These are phyloP conservation scores for Drosophila villosipedis DNA, from an alignment of 2,888 invertebrate genomes.

Conservation along the genomic window DNA sequence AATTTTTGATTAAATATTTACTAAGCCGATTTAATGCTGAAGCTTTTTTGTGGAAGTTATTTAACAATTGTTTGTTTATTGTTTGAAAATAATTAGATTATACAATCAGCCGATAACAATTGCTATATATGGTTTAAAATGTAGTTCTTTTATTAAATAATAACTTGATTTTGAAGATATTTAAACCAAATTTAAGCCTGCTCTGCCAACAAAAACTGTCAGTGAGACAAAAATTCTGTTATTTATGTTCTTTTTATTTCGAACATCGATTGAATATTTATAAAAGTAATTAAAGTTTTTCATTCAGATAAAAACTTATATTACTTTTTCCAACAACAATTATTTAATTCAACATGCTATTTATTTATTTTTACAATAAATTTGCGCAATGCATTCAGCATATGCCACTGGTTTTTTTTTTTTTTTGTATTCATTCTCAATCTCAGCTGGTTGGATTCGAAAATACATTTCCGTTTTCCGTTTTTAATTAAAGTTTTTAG, in stretches of 20 bases:
- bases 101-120: neutral
- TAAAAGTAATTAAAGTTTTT: neutral
- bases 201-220: no score
- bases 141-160: neutral
- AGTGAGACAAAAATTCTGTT: neutral
- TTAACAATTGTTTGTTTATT: neutral
- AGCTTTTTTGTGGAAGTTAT: neutral
- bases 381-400: neutral
- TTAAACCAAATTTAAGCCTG: neutral
- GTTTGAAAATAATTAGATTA: neutral
- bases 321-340: neutral
- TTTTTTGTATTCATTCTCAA: constrained; percentile 14
- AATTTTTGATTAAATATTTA: constrained; percentile 6
- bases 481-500: constrained; percentile 77
- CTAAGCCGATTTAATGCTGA: neutral
- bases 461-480: constrained; percentile 72
- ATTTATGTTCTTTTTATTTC: neutral
- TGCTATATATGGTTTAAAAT: neutral
- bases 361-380: neutral
- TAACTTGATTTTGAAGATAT: neutral
- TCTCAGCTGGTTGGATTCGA: constrained; percentile 62
- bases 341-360: neutral
- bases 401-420: neutral
- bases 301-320: neutral
- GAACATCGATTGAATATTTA: neutral